Percentiles rank a stretch among this genome's conserved stretches.
Conservation (phyloP, 2,113 vertebrate genomes). For the Baryphthengus martii region DNA sequence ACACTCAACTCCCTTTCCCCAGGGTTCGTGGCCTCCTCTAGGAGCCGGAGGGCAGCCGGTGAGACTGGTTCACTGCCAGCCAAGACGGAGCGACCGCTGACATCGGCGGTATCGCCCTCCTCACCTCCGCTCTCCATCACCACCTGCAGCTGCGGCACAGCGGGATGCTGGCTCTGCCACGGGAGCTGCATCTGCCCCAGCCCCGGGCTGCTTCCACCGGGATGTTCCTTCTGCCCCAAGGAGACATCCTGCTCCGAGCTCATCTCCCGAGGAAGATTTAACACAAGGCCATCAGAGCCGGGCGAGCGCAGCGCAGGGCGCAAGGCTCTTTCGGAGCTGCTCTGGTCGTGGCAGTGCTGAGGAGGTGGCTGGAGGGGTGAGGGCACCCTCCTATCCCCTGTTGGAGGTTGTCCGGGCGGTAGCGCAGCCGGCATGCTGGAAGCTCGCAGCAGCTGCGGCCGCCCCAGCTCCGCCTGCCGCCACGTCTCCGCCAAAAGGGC, state of each 20-base stretch:
- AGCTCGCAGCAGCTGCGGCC: constrained; percentile 89
- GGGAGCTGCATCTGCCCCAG: constrained; percentile 49
- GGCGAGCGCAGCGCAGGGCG: not conserved
- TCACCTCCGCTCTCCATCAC: constrained; percentile 20
- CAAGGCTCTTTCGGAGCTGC: constrained; percentile 54
- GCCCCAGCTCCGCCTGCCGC: constrained; percentile 66
- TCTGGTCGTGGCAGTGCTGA: not conserved
- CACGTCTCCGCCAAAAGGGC: constrained; percentile 51
- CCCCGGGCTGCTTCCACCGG: constrained; percentile 44
- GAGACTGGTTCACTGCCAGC: not conserved
- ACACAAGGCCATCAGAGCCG: not conserved
- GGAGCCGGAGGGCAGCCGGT: not conserved
- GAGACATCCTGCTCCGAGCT: constrained; percentile 64
- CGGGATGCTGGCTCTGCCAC: constrained; percentile 61
- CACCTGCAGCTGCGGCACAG: not conserved
- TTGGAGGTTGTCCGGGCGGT: constrained; percentile 73
- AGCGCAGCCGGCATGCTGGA: constrained; percentile 91
- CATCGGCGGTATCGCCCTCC: not conserved
- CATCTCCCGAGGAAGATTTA: constrained; percentile 38
- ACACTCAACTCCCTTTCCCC: constrained; percentile 23
- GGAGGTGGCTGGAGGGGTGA: constrained; percentile 2
- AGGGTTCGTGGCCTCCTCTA: not conserved
- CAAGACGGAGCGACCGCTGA: accelerated
- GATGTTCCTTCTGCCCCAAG: constrained; percentile 73
- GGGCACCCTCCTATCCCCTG: constrained; percentile 29